Conservation (phyloP, 2,113 vertebrate species). For the Parus major region DNA sequence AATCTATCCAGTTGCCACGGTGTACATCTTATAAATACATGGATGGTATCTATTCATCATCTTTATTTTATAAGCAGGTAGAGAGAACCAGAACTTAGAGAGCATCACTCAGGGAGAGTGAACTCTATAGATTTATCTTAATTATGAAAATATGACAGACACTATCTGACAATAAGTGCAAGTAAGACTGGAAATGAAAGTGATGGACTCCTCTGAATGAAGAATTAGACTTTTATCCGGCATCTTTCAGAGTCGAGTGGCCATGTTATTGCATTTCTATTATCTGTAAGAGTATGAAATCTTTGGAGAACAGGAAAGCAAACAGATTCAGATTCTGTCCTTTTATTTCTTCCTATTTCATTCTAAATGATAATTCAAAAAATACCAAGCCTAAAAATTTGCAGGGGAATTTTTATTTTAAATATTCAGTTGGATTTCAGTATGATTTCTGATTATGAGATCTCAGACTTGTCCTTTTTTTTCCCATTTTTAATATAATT, state of each 20-base stretch:
- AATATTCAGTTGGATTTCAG: not conserved
- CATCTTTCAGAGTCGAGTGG: not conserved
- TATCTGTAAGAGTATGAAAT: not conserved
- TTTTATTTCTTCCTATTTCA: not conserved
- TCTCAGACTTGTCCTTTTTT: not conserved
- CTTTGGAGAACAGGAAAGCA: not conserved
- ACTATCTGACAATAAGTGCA: constrained; percentile 2
- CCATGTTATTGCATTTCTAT: not conserved
- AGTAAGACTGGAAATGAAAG: not conserved
- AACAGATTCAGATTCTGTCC: not conserved
- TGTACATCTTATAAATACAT: not conserved
- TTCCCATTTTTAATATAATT: not conserved
- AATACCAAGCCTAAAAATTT: not conserved
- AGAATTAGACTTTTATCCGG: not conserved
- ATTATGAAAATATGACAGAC: constrained; percentile 54
- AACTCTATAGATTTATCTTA: constrained; percentile 40
- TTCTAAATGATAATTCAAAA: not conserved
- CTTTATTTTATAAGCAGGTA: constrained; percentile 36
- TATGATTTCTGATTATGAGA: not conserved
- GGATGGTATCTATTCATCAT: constrained; percentile 41
- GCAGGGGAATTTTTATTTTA: not conserved
- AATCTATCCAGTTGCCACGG: not conserved
- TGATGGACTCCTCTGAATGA: not conserved
- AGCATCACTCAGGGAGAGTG: constrained; percentile 21
- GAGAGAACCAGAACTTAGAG: not conserved